Percentiles rank a stretch among this genome's conserved stretches.
These are phyloP conservation scores for Neodon shergylaensis DNA, from an alignment of 2,113 vertebrate genomes.

Conservation along the genomic window DNA sequence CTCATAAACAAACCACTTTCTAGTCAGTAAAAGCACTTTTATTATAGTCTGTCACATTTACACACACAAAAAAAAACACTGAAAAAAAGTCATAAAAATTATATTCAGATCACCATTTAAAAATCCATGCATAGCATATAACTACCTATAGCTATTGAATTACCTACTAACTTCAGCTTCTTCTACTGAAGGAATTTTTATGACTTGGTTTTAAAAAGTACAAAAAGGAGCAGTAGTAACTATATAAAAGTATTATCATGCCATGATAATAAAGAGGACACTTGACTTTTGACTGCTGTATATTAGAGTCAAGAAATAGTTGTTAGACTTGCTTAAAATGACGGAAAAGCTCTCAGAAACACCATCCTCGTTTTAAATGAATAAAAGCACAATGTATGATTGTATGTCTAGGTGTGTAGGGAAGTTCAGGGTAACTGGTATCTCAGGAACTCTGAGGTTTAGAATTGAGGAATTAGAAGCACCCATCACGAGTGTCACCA, in stretches of 20 bases:
- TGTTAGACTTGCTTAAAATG: neutral
- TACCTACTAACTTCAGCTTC: conserved; percentile 24
- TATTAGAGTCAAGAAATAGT: conserved; percentile 10
- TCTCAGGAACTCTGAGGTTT: conserved; percentile 2
- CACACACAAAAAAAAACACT: neutral
- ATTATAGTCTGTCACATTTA: conserved; percentile 10
- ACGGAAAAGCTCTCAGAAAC: neutral
- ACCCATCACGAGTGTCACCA: neutral
- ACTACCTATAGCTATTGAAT: neutral
- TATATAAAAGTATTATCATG: conserved; percentile 15
- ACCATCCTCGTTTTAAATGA: neutral
- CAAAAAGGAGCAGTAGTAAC: neutral
- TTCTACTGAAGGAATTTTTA: neutral
- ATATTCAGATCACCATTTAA: conserved; percentile 5
- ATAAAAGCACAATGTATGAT: neutral
- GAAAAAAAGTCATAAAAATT: conserved; percentile 44
- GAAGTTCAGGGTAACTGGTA: neutral
- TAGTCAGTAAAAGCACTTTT: neutral
- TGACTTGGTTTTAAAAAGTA: neutral
- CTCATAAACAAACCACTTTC: neutral
- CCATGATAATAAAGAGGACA: neutral
- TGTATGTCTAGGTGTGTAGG: neutral
- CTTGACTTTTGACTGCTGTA: neutral
- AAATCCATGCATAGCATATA: neutral
- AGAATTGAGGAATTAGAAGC: conserved; percentile 23